Base-by-base conservation (phyloP, 37 sponge, comb jelly and placozoan genomes). In the Ephydatia muelleri region DNA sequence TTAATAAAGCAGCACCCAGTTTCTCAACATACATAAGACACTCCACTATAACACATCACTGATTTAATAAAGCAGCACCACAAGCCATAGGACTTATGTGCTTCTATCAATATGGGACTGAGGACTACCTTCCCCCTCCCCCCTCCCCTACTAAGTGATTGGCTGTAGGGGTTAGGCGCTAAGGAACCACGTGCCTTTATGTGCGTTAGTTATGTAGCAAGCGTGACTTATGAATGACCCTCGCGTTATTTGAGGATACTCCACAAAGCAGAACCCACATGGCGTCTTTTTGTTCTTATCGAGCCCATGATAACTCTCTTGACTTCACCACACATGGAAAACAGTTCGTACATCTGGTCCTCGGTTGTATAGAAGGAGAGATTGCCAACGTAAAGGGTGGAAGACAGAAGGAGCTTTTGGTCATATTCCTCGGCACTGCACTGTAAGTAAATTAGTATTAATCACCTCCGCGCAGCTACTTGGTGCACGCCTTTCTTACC, bases 251-350 rank as follows among this genome's bases (percentile, higher is more conserved):
- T 31, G 31, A 38, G 88, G 84, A 84, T 95, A 99, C 94, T 99
- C 99, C 33, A 99, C 97, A 85, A 99, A 99, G 70, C 96, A 97
- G 86, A 99, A 99, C 26, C 99, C 99, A 92, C 99, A 99, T 0
- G 99, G 99, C 30, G 99, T 99, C 87, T 89, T 87, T 81, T 97
- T 93, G 32, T 82, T 29, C 26, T 92, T 73, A 82, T 99, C 99
- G 32, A 99, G 89, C 19, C 99, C 97, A 99, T 97, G 72, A 99
- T 92, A 27, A 99, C 96, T 33, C 95, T 85, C 87, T 99, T 99
- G 57, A 99, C 96, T 28, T 97, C 96, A 28, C 99, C 99, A 68
- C 91, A 90, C 91, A 96, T 91, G 22, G 93, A 75, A 82, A 99
- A 99, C 65, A 99, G 87, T 86, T 97, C 99, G 75, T 97, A 94